Evolutionary conservation across 53 echinoderm and acorn worm species (phyloP), one percentile per base, ranked within the genome.

Genomic region (Antedon mediterranea): DNA sequence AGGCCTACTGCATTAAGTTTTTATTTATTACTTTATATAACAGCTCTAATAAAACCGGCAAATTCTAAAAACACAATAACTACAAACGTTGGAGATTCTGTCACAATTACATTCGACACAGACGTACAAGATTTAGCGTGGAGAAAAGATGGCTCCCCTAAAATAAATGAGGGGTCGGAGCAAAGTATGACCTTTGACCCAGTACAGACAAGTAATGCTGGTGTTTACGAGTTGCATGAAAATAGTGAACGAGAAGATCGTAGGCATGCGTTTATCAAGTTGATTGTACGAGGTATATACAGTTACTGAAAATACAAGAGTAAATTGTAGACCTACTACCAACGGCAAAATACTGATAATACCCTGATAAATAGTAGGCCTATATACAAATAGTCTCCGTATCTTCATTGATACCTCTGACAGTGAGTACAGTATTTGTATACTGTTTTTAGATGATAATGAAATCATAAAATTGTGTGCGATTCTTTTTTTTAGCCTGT

Each of bases 401-500:
- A n/a, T n/a, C n/a, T n/a, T n/a, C n/a, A n/a, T n/a, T n/a, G n/a
- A n/a, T n/a, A n/a, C n/a, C n/a, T n/a, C n/a, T n/a, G n/a, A n/a
- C n/a, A n/a, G n/a, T n/a, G n/a, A n/a, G n/a, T n/a, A n/a, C n/a
- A n/a, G n/a, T n/a, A n/a, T n/a, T n/a, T n/a, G n/a, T n/a, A n/a
- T n/a, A n/a, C n/a, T n/a, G n/a, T n/a, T n/a, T n/a, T n/a, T n/a
- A n/a, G n/a, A n/a, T n/a, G n/a, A n/a, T n/a, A n/a, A n/a, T n/a
- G n/a, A n/a, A n/a, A n/a, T n/a, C n/a, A n/a, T n/a, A n/a, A n/a
- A n/a, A n/a, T n/a, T n/a, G n/a, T n/a, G n/a, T n/a, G n/a, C n/a
- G n/a, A n/a, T n/a, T n/a, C n/a, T n/a, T n/a, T n/a, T n/a, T 79
- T 74, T 33, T 43, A 92, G 92, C 71, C 34, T 92, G 92, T 77